Evolutionary conservation across 2,113 vertebrate genomes (phyloP).

Genomic region (Gallinago jamesoni): DNA sequence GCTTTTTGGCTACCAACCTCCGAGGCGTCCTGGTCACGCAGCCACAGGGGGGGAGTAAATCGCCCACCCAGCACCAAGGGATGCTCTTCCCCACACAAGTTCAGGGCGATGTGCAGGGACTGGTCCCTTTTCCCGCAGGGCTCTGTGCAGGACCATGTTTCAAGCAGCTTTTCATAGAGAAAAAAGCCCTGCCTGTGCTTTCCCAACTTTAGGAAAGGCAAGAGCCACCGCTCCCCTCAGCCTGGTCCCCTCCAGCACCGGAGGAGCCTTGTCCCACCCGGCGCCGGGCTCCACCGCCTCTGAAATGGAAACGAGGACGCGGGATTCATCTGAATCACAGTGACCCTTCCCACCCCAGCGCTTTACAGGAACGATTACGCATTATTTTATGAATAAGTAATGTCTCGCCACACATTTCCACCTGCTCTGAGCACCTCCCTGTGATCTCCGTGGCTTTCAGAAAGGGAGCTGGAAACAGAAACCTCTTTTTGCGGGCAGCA

Average conservation of each 20-base stretch:
- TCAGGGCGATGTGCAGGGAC: not conserved
- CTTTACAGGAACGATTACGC: not conserved
- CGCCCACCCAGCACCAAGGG: not conserved
- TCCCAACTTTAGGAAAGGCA: not conserved
- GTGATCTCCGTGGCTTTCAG: slow-evolving; percentile 23
- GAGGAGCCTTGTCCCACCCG: rapidly evolving
- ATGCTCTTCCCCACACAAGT: not conserved
- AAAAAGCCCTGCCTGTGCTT: not conserved
- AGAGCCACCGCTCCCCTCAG: not conserved
- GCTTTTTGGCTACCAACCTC: rapidly evolving
- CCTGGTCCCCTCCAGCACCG: not conserved
- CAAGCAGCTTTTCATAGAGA: not conserved
- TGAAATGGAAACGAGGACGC: not conserved
- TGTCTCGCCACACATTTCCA: not conserved
- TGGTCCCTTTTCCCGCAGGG: not conserved
- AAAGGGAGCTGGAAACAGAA: not conserved
- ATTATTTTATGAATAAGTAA: not conserved
- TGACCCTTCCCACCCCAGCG: not conserved
- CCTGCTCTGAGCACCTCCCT: not conserved
- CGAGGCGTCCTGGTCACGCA: rapidly evolving
- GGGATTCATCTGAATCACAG: not conserved
- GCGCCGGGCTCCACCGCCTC: rapidly evolving
- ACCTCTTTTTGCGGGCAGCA: slow-evolving; percentile 1
- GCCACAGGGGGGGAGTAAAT: not conserved
- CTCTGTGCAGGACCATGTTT: rapidly evolving